Conservation (phyloP, 1,140 invertebrate genomes). For the Anoplophora glabripennis region DNA sequence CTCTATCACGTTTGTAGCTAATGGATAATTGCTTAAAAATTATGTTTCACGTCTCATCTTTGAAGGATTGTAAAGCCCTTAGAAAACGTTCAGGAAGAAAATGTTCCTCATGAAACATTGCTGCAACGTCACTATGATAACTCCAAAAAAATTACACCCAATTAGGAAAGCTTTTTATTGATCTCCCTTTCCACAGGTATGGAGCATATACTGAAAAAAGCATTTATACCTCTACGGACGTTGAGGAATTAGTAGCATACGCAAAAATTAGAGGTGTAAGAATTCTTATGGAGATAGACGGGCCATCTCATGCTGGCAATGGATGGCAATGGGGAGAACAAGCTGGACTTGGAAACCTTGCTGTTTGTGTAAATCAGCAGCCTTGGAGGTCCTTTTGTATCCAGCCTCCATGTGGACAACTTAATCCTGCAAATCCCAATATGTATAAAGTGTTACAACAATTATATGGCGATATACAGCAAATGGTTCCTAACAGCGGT, state of each 20-base stretch:
- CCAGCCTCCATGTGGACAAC: slow-evolving; percentile 80
- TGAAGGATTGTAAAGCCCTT: too few relatives aligned
- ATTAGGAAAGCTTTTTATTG: not conserved
- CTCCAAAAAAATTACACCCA: not conserved
- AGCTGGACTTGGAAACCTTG: slow-evolving; percentile 65
- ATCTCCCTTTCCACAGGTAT: slow-evolving; percentile 50
- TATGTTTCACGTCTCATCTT: too few relatives aligned
- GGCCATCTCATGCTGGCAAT: slow-evolving; percentile 79
- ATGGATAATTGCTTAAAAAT: too few relatives aligned
- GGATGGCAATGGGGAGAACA: slow-evolving; percentile 77
- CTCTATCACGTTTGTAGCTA: too few relatives aligned
- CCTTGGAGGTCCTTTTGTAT: slow-evolving; percentile 74
- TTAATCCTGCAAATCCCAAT: slow-evolving; percentile 76
- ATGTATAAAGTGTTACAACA: slow-evolving; percentile 67
- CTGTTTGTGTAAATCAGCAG: slow-evolving; percentile 69
- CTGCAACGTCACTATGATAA: not conserved
- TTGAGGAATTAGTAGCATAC: slow-evolving; percentile 68
- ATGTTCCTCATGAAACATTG: not conserved
- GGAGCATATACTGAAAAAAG: slow-evolving; percentile 67
- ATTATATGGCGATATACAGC: slow-evolving; percentile 67
- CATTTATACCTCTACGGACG: slow-evolving; percentile 69
- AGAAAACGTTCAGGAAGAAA: too few relatives aligned
- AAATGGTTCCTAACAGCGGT: slow-evolving; percentile 54
- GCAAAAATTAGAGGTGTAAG: slow-evolving; percentile 70
- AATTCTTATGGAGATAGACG: slow-evolving; percentile 78